phyloP scores from a whole-genome alignment of 2,888 invertebrate genomes.

The Dusona sp. region DNA sequence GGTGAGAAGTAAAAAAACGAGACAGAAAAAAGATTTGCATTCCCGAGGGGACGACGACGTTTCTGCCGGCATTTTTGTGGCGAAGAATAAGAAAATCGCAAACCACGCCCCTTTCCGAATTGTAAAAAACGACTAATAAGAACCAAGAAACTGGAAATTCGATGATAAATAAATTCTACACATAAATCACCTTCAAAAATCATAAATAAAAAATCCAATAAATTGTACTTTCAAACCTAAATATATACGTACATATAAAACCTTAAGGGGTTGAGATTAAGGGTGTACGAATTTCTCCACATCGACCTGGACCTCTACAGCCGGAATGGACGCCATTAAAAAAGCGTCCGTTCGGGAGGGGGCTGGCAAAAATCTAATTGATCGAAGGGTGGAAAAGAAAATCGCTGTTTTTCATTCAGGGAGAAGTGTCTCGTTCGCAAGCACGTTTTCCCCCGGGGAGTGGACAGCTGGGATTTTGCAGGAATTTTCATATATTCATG shows the following conservation, averaged over 20 bases:
- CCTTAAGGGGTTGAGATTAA: background rate
- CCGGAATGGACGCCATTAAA: background rate
- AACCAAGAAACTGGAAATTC: background rate
- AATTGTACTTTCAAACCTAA: background rate
- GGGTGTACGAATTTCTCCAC: background rate
- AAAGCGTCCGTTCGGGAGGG: background rate
- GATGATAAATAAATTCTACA: background rate
- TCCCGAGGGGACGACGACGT: conserved; percentile 41
- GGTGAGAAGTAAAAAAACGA: conserved; percentile 3
- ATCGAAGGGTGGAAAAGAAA: background rate
- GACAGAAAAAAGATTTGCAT: conserved; percentile 41
- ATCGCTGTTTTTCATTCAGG: background rate
- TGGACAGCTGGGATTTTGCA: background rate
- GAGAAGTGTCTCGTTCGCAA: background rate
- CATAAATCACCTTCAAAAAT: background rate
- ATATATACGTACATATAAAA: background rate
- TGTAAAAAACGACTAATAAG: background rate
- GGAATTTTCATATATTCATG: background rate
- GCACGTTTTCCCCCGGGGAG: background rate
- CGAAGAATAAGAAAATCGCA: background rate
- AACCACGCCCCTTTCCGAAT: conserved; percentile 59
- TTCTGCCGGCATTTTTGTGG: conserved; percentile 15
- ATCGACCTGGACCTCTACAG: background rate
- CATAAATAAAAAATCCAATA: background rate
- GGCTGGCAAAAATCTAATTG: background rate